Evolutionary conservation across 2,888 invertebrate species (phyloP).

Genomic region (Phyllotreta cruciferae): DNA sequence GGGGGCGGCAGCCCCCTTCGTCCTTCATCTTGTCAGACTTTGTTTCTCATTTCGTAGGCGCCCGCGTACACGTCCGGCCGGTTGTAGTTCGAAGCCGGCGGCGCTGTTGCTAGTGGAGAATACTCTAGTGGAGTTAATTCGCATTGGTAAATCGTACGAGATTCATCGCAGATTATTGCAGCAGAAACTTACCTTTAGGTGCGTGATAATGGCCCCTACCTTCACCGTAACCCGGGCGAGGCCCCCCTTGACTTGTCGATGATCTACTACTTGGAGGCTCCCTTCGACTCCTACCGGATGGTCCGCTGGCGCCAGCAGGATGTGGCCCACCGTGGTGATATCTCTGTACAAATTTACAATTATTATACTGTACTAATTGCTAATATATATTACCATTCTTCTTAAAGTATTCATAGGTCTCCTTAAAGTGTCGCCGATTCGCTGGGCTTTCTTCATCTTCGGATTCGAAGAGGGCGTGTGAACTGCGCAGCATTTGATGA

Average conservation of each 20-base stretch:
- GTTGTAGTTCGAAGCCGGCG: constrained; percentile 52
- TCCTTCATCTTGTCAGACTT: constrained; percentile 67
- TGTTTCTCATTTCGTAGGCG: constrained; percentile 81
- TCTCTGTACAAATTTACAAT: constrained; percentile 52
- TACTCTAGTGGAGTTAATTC: constrained; percentile 49
- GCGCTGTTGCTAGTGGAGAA: constrained; percentile 61
- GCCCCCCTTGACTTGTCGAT: constrained; percentile 60
- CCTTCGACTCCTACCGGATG: constrained; percentile 56
- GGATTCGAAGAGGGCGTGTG: constrained; percentile 99
- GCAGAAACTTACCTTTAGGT: constrained; percentile 76
- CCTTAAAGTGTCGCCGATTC: constrained; percentile 89
- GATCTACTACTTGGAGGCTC: constrained; percentile 57
- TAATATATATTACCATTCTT: constrained; percentile 72
- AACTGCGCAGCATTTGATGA: constrained; percentile 99
- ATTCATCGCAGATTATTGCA: no score
- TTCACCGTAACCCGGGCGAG: constrained; percentile 74
- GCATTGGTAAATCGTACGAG: no score
- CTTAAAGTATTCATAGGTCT: constrained; percentile 90
- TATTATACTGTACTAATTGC: not conserved
- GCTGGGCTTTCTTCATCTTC: constrained; percentile 92
- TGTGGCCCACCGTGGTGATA: constrained; percentile 58
- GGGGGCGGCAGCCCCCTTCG: constrained; percentile 22
- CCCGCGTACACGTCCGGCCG: constrained; percentile 73
- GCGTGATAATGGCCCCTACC: constrained; percentile 74
- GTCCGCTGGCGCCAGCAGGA: constrained; percentile 53